Evolutionary conservation across 2,797 vertebrate genomes (phyloP), one percentile per base, ranked within the genome.

Genomic region (Enteromius radiatus): DNA sequence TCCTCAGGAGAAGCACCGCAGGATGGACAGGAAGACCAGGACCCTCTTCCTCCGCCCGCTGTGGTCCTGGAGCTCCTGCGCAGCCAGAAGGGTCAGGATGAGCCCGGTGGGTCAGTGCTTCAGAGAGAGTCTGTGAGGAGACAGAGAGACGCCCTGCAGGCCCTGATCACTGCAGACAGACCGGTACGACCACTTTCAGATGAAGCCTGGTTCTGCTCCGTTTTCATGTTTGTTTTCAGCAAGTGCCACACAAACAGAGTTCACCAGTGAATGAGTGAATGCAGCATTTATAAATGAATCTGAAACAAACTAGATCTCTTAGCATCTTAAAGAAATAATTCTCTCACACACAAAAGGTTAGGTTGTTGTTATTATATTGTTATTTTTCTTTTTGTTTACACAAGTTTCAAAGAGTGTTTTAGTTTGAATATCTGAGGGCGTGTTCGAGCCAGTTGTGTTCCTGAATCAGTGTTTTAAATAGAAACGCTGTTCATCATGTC

Each of bases 101-200:
- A 33, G 15, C 1, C 31, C 31, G 23, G 15, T 3, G 23, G 65
- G 17, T 3, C 33, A 2, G 31, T 4, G 56, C n/a, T 26, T 59
- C 23, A 26, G 56, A 14, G 31, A 52, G 19, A 33, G 49, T 5
- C 52, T n/a, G 56, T 36, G 87, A 92, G 91, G 64, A 91, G 86
- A 64, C 95, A 96, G 67, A 93, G 91, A 82, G 93, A 96, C 84
- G 89, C 81, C 0, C 73, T 96, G 84, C 93, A 94, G 85, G 88
- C 89, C 56, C 88, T 96, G 76, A 91, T 96, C 76, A 85, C 87
- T 8, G 69, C 81, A 15, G 86, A 91, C 10, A 85, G 65, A 73
- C 90, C 92, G 91, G 97, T 97, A 36, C 33, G 33, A 38, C 38
- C 6, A 2, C 38, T 38, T 9, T 38, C 6, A 38, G 38, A 38